These are phyloP conservation scores for Rhynchopsitta pachyrhyncha DNA, from an alignment of 2,113 vertebrate species.

Conservation along the genomic window DNA sequence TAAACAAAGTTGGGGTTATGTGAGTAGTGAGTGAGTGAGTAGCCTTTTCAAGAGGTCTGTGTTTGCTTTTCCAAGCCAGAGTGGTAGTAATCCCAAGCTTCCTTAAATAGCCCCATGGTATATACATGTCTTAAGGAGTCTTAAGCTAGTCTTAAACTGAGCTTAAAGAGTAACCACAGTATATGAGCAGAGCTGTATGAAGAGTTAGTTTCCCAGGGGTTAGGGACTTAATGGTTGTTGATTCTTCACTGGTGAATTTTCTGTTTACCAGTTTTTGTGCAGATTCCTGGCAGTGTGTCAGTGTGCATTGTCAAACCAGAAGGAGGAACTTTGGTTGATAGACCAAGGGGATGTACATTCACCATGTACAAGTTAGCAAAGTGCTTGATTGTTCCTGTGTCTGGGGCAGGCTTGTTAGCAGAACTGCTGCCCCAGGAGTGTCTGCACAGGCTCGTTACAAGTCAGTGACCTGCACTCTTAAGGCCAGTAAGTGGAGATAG, in stretches of 20 bases:
- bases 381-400: neutral
- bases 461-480: accelerated
- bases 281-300: too few relatives aligned
- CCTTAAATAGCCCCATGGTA: neutral
- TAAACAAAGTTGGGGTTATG: neutral
- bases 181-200: too few relatives aligned
- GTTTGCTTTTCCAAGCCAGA: neutral
- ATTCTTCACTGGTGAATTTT: neutral
- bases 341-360: neutral
- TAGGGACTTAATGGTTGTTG: neutral
- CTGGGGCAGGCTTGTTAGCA: too few relatives aligned
- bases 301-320: neutral
- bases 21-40: neutral
- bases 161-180: too few relatives aligned
- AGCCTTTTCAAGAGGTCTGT: neutral
- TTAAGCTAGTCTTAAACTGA: neutral
- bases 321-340: neutral
- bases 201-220: neutral
- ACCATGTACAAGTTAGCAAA: neutral
- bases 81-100: neutral
- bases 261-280: neutral
- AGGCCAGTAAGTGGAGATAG: neutral
- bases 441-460: neutral
- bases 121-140: neutral
- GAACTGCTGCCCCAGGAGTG: neutral